These are phyloP conservation scores for Linnaemya vulpina DNA, from an alignment of 2,888 invertebrate species.

Conservation along the genomic window DNA sequence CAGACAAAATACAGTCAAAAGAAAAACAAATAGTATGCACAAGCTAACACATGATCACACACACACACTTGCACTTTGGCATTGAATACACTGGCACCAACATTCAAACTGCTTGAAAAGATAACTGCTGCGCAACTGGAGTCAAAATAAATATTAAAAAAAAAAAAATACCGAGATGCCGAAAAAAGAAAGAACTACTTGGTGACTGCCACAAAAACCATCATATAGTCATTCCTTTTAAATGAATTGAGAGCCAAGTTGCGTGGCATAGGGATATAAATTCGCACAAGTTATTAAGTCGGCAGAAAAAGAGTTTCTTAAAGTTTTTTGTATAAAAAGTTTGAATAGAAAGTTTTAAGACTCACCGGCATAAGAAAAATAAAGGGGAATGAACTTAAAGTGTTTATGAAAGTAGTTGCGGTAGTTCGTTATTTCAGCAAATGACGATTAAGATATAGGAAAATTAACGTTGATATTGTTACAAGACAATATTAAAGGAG, in stretches of 20 bases:
- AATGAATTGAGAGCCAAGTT: conserved; percentile 68
- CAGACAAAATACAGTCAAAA: conserved; percentile 12
- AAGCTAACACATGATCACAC: conserved; percentile 1
- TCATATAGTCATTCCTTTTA: conserved; percentile 66
- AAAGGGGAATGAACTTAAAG: not conserved
- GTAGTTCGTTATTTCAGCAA: conserved; percentile 20
- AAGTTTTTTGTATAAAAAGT: conserved; percentile 31
- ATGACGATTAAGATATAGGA: conserved; percentile 12
- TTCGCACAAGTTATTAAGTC: conserved; percentile 52
- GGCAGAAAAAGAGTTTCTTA: conserved; percentile 1
- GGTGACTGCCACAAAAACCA: conserved; percentile 56
- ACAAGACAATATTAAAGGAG: not conserved
- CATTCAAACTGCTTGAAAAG: conserved; percentile 19
- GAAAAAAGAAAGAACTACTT: not conserved
- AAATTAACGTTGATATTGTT: not conserved
- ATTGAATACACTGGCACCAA: not conserved
- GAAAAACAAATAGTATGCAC: conserved; percentile 8
- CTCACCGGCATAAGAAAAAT: too few relatives aligned
- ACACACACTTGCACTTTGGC: not conserved
- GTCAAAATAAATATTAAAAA: conserved; percentile 58
- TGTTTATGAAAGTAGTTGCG: conserved; percentile 35
- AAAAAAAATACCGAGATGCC: conserved; percentile 14
- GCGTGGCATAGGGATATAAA: conserved; percentile 33
- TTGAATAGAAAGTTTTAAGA: not conserved
- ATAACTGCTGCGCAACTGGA: conserved; percentile 36